These are phyloP conservation scores for Acrocephalus scirpaceus DNA, from an alignment of 2,797 vertebrate species.

Conservation along the genomic window DNA sequence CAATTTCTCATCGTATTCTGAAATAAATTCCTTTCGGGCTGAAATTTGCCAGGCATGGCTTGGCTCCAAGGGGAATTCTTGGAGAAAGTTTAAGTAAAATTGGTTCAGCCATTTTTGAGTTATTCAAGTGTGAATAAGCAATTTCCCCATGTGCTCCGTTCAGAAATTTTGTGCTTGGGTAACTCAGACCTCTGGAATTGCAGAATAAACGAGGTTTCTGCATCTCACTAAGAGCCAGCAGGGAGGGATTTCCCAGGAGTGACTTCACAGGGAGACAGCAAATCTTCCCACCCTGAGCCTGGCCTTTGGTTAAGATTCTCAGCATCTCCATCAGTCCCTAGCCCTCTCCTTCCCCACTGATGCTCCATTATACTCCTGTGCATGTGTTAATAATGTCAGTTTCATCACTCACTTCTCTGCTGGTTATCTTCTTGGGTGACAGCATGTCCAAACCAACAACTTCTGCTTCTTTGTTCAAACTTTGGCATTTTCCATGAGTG, in stretches of 20 bases:
- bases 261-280: background rate
- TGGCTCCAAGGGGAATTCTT: conserved; percentile 61
- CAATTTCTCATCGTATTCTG: conserved; percentile 46
- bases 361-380: rapidly evolving
- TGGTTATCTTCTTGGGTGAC: background rate
- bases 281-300: background rate
- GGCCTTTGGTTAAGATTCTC: background rate
- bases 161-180: conserved; percentile 63
- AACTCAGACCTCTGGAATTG: conserved; percentile 38
- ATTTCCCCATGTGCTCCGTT: conserved; percentile 55
- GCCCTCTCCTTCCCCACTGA: background rate
- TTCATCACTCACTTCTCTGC: rapidly evolving
- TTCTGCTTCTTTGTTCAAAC: background rate
- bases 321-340: background rate
- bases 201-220: conserved; percentile 12
- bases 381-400: rapidly evolving
- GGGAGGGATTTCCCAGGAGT: background rate
- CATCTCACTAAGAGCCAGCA: background rate
- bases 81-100: conserved; percentile 66
- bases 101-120: conserved; percentile 65
- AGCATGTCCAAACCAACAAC: background rate
- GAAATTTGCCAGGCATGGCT: conserved; percentile 63
- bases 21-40: conserved; percentile 53
- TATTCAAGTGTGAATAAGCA: conserved; percentile 71
- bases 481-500: background rate